Evolutionary conservation across 2,113 vertebrate genomes (phyloP).

Genomic region (Chloebia gouldiae): DNA sequence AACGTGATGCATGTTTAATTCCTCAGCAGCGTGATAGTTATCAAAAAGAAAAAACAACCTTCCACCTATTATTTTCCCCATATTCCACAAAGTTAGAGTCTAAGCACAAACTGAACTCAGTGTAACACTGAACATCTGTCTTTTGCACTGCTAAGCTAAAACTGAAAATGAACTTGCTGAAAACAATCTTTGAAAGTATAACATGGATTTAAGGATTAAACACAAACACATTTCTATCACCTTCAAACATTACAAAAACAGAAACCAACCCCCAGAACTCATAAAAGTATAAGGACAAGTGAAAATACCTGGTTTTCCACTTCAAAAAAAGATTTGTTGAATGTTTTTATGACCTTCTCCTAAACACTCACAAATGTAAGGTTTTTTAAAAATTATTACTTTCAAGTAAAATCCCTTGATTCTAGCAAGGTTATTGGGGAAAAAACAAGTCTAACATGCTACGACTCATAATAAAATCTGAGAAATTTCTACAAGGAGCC

Average conservation of each 20-base stretch:
- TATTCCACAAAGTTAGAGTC: not conserved
- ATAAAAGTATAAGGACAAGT: not conserved
- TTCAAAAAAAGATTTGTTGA: not conserved
- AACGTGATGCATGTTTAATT: slow-evolving; percentile 39
- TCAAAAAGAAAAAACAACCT: not conserved
- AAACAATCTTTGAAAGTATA: not conserved
- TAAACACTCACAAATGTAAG: not conserved
- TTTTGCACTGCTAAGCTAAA: not conserved
- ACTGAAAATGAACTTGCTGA: not conserved
- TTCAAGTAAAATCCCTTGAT: not conserved
- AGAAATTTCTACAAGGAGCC: not conserved
- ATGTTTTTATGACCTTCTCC: not conserved
- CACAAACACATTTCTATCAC: not conserved
- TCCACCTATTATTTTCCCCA: not conserved
- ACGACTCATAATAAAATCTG: not conserved
- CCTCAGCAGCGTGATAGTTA: slow-evolving; percentile 16
- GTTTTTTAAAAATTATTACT: not conserved
- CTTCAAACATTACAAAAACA: not conserved
- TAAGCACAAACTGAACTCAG: not conserved
- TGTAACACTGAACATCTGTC: not conserved
- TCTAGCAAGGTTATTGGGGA: not conserved
- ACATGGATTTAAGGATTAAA: not conserved
- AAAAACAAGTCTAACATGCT: not conserved
- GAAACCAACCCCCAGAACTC: not conserved
- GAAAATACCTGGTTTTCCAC: not conserved